Evolutionary conservation across 2,113 vertebrate genomes (phyloP), one percentile per base, ranked within the genome.

Genomic region (Nipponia nippon): DNA sequence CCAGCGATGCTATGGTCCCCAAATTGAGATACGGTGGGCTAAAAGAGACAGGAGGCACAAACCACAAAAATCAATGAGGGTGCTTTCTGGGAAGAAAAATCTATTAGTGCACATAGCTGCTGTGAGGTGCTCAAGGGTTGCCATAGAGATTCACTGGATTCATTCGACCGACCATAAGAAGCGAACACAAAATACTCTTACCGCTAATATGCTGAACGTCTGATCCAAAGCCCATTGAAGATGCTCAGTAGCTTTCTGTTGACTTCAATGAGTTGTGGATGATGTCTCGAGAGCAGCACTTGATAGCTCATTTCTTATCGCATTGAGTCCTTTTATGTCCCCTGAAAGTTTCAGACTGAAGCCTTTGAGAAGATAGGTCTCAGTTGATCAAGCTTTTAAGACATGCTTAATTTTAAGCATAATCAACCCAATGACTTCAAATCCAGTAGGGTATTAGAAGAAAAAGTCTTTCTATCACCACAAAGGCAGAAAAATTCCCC

Each of bases 71-170:
- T 50, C 42, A 29, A 6, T 3, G 65, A 38, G 87, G 80, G 16
- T 34, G 22, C 30, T 90, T 61, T 5, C 14, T 22, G 80, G 50
- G 87, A 66, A 92, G 59, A 40, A 46, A 79, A 30, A 22, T 58
- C 94, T 67, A 26, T 3, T 4, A 71, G 87, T 2, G 63, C 72
- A 30, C 83, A 25, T 21, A 58, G 77, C 69, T 89, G 61, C 77
- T 19, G 42, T 16, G 77, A 83, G 89, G 50, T 71, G 93, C 84
- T 89, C 77, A 3, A 32, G 87, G 84, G 85, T 83, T 95, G 96
- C 87, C 95, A 94, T n/a, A 95, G 97, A 94, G 95, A 93, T 80
- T 92, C 92, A 16, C 58, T 13, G 83, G 93, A 55, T 52, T 83
- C 22, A 1, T 83, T 8, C 3, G 18, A 38, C 49, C 13, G 14